These are phyloP conservation scores for Pongo abelii DNA, from an alignment of 2,113 vertebrate species.

Conservation along the genomic window DNA sequence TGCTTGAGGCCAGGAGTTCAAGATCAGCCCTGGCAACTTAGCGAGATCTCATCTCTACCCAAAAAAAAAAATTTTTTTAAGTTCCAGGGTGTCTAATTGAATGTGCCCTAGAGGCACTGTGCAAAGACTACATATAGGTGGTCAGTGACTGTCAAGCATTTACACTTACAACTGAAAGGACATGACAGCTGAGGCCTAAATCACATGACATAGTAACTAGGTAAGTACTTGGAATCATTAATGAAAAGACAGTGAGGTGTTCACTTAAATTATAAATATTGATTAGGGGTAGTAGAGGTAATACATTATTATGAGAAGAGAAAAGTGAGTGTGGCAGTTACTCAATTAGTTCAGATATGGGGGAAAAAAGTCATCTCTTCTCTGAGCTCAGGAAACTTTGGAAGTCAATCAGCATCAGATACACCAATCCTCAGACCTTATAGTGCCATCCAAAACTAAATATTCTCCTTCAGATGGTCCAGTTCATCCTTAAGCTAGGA, in stretches of 20 bases:
- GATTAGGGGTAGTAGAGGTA: neutral
- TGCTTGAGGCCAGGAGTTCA: no score
- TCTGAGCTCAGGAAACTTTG: neutral
- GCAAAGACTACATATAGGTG: neutral
- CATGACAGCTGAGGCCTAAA: conserved; percentile 23
- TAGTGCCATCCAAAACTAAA: neutral
- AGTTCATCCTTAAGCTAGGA: neutral
- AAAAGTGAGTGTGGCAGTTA: neutral
- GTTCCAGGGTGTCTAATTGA: neutral
- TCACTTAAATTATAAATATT: conserved; percentile 14
- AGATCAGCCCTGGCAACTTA: no score
- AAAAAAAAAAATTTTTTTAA: no score
- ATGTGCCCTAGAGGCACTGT: neutral
- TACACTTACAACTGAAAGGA: neutral
- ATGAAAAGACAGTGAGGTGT: neutral
- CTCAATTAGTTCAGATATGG: neutral
- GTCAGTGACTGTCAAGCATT: neutral
- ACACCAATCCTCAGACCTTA: neutral
- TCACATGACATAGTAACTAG: neutral
- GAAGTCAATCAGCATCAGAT: neutral
- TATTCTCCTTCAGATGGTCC: neutral
- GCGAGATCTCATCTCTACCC: no score
- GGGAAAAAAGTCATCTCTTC: neutral
- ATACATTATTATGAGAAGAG: conserved; percentile 10
- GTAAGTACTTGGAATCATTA: conserved; percentile 22